Evolutionary conservation across 2,797 vertebrate genomes (phyloP), one percentile per base, ranked within the genome.

Genomic region (Pterois miles): DNA sequence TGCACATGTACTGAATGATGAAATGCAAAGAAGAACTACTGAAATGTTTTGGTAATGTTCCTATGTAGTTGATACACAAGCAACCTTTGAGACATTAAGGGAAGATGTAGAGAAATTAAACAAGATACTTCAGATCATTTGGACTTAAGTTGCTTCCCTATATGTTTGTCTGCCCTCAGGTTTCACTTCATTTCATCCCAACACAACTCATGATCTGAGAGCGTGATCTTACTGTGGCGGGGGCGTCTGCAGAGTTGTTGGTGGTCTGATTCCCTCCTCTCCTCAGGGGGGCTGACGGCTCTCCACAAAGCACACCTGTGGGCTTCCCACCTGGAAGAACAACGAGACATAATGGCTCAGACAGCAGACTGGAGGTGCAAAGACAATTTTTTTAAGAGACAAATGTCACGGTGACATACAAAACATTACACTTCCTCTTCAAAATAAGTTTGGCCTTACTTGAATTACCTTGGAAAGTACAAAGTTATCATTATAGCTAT

Each of bases 221-320:
- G 3, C 46, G 2, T 23, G 50, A 78, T 83, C 85, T 89, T 89
- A 96, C 95, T 82, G 76, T 90, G 57, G 81, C 27, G 4, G 76
- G n/a, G 48, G 20, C 66, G 3, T 92, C 93, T 70, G 91, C 86
- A 12, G 86, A 74, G 74, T 85, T 81, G 80, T 79, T 90, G 75
- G 9, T 48, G 72, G 60, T 34, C 33, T 90, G 90, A 81, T 91
- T 88, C 20, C 81, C 90, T 78, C 93, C 93, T 94, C 95, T 94
- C 83, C 95, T 94, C 66, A 95, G 90, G 1, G 95, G 95, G 20
- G 95, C 95, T 1, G 95, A 96, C 2, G 95, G 63, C 66, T 96
- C 95, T 13, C 95, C 95, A 80, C 94, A 95, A 66, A 96, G 87
- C 48, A 96, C 94, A 43, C 95, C 95, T 38, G 94, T 95, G 20